Conservation (phyloP, 2,113 vertebrate genomes). For the Acanthisitta chloris region DNA sequence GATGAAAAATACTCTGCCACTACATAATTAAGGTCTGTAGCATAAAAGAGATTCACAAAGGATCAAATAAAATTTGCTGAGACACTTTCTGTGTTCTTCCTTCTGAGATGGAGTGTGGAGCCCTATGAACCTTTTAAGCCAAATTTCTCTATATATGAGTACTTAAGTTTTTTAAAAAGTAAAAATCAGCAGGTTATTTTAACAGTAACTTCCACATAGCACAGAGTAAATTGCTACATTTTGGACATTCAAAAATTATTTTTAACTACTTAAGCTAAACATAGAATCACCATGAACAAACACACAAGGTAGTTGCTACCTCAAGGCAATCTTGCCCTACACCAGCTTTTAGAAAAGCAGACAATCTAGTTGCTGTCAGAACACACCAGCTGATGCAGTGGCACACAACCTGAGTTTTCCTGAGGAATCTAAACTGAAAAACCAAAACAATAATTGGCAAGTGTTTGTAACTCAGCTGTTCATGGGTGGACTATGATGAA, state of each 20-base stretch:
- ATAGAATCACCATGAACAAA: not conserved
- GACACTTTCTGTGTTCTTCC: not conserved
- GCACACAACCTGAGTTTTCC: not conserved
- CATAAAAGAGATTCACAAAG: not conserved
- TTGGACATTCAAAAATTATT: not conserved
- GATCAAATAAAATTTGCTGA: not conserved
- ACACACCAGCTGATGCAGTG: not conserved
- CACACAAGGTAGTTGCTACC: not conserved
- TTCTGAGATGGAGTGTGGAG: not conserved
- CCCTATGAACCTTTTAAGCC: not conserved
- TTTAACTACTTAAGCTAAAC: not conserved
- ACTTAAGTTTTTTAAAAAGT: not conserved
- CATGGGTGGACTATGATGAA: not conserved
- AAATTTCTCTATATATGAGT: not conserved
- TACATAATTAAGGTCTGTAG: not conserved
- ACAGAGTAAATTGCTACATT: not conserved
- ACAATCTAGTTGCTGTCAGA: not conserved
- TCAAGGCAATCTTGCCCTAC: not conserved
- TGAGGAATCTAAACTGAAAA: not conserved
- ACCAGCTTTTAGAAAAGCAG: not conserved
- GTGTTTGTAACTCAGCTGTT: not conserved
- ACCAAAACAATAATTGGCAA: not conserved
- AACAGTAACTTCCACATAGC: not conserved
- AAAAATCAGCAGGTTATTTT: not conserved
- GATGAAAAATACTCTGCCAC: not conserved